These are phyloP conservation scores for Euphydryas editha DNA, from an alignment of 2,888 invertebrate species.

Conservation along the genomic window DNA sequence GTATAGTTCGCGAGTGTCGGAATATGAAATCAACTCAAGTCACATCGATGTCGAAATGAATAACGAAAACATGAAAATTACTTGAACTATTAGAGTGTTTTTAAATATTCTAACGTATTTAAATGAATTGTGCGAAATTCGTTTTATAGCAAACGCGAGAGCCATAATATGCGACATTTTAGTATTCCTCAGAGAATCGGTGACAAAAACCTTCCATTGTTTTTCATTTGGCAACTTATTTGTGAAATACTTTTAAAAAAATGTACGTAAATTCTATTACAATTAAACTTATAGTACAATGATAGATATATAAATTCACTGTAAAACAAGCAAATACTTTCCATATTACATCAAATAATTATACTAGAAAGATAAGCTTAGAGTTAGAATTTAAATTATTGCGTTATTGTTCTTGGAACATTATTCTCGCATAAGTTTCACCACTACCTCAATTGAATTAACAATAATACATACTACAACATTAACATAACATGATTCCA, in stretches of 20 bases:
- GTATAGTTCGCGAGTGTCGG: slow-evolving; percentile 65
- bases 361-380: slow-evolving; percentile 14
- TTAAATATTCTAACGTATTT: slow-evolving; percentile 21
- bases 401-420: slow-evolving; percentile 7
- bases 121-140: slow-evolving; percentile 28
- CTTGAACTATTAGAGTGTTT: slow-evolving; percentile 13
- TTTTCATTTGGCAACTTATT: slow-evolving; percentile 65
- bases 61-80: slow-evolving; percentile 45
- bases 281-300: neutral
- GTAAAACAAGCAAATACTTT: neutral
- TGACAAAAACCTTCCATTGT: slow-evolving; percentile 61
- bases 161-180: slow-evolving; percentile 42
- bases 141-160: slow-evolving; percentile 40
- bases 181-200: slow-evolving; percentile 42
- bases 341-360: slow-evolving; percentile 10
- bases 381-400: slow-evolving; percentile 7
- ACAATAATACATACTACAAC: slow-evolving; percentile 12
- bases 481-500: slow-evolving; percentile 8
- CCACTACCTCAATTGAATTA: slow-evolving; percentile 12
- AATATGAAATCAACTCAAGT: slow-evolving; percentile 60
- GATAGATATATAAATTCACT: neutral
- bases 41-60: slow-evolving; percentile 55
- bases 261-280: slow-evolving; percentile 24
- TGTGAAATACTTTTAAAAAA: slow-evolving; percentile 60
- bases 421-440: slow-evolving; percentile 7